Evolutionary conservation across 2,113 vertebrate genomes (phyloP), one percentile per base, ranked within the genome.

Genomic region (Eretmochelys imbricata): DNA sequence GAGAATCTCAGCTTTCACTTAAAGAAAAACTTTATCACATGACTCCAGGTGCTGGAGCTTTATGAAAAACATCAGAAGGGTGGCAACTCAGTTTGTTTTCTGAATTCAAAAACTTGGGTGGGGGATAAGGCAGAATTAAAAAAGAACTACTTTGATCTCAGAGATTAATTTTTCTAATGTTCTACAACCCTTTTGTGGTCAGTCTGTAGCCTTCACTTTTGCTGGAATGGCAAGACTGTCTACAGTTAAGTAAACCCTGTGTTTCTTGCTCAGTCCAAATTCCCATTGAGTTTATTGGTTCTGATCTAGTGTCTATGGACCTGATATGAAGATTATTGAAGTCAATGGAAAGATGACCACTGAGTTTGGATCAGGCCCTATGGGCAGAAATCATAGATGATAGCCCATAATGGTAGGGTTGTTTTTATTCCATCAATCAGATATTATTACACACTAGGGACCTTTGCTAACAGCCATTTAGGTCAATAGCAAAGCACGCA

Each of bases 341-440:
- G 87, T 0, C 29, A 87, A 88, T 86, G 62, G 22, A 88, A 1
- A 0, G 0, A 91, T 96, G 80, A 25, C 78, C 22, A 19, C 17
- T 80, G 79, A 88, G 86, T 65, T 82, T 86, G 82, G 48, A 85
- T 91, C 50, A 76, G 38, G 76, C 89, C 38, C 38, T 89, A 8
- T 0, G 0, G 87, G 51, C 24, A 94, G 75, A 94, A 82, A 93
- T 96, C n/a, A 85, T 20, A 54, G 38, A 50, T n/a, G 69, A 46
- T 14, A 83, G 31, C 81, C 42, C 90, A 94, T 86, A 91, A 79
- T 93, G 80, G 35, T 65, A 75, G 65, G 91, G 84, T 85, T 85
- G 89, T 81, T 95, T 69, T 84, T 82, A 89, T 85, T 81, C 38
- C 4, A 38, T 50, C 3, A 84, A 93, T 80, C 49, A 93, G 55